phyloP scores from a whole-genome alignment of 2,888 invertebrate species.

The Andrena marginata region DNA sequence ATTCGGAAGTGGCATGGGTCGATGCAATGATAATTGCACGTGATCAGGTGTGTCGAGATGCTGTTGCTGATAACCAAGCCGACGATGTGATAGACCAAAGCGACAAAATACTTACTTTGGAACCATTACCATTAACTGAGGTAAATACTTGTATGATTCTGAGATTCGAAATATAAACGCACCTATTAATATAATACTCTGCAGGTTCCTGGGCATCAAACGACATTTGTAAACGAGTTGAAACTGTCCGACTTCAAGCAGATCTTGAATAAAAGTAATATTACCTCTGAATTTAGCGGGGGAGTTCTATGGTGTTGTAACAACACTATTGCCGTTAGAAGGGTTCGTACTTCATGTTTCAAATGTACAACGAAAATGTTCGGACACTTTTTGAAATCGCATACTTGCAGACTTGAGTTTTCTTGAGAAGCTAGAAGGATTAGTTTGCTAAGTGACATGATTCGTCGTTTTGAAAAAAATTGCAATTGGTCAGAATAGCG shows the following conservation, averaged over 20 bases:
- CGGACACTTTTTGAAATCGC: too few species aligned
- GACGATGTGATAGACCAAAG: conserved; percentile 84
- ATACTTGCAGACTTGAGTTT: too few species aligned
- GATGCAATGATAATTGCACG: conserved; percentile 90
- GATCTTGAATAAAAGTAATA: conserved; percentile 90
- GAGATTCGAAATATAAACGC: too few species aligned
- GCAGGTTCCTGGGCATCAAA: conserved; percentile 90
- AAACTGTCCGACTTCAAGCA: conserved; percentile 97
- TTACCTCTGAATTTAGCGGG: conserved; percentile 94
- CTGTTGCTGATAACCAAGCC: conserved; percentile 87
- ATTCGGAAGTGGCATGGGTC: conserved; percentile 98
- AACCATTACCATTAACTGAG: conserved; percentile 87
- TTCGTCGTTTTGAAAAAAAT: too few species aligned
- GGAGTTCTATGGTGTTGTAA: conserved; percentile 98
- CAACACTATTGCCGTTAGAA: conserved; percentile 94
- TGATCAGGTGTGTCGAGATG: conserved; percentile 86
- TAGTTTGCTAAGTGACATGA: too few species aligned
- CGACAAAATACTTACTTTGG: conserved; percentile 89
- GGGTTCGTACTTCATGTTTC: conserved; percentile 86
- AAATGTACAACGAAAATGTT: background rate
- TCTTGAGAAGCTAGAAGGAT: too few species aligned
- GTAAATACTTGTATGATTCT: conserved; percentile 65
- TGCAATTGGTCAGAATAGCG: too few species aligned
- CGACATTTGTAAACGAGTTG: conserved; percentile 96
- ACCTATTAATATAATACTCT: background rate